These are phyloP conservation scores for Tympanuchus pallidicinctus DNA, from an alignment of 2,113 vertebrate genomes.

Conservation along the genomic window DNA sequence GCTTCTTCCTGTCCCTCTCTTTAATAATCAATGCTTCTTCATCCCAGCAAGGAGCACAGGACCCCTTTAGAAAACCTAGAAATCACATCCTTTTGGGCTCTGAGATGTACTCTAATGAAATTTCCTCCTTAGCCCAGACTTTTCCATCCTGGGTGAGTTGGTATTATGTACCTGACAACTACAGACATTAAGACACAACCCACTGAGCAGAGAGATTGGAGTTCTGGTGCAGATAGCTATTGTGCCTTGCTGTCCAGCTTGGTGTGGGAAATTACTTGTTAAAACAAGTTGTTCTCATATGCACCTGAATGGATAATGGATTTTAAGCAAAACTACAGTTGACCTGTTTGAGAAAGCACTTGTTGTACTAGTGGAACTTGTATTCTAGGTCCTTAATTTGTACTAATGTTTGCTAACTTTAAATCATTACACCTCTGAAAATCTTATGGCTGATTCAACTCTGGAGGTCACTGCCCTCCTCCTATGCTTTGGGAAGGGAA, in stretches of 20 bases:
- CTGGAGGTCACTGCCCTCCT: neutral
- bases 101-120: neutral
- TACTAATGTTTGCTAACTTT: neutral
- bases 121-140: neutral
- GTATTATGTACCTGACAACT: neutral
- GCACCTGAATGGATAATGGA: neutral
- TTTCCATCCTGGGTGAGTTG: neutral
- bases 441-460: neutral
- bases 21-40: neutral
- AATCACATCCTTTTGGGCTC: neutral
- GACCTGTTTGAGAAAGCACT: neutral
- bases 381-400: neutral
- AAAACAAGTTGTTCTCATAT: neutral
- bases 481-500: neutral
- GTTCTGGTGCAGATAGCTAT: neutral
- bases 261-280: neutral
- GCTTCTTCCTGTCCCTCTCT: neutral
- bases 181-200: accelerated
- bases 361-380: neutral
- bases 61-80: neutral
- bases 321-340: neutral
- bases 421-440: neutral
- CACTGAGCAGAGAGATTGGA: accelerated
- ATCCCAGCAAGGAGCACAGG: neutral
- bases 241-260: neutral